Evolutionary conservation across 1,140 invertebrate genomes (phyloP).

Genomic region (Diuraphis noxia): DNA sequence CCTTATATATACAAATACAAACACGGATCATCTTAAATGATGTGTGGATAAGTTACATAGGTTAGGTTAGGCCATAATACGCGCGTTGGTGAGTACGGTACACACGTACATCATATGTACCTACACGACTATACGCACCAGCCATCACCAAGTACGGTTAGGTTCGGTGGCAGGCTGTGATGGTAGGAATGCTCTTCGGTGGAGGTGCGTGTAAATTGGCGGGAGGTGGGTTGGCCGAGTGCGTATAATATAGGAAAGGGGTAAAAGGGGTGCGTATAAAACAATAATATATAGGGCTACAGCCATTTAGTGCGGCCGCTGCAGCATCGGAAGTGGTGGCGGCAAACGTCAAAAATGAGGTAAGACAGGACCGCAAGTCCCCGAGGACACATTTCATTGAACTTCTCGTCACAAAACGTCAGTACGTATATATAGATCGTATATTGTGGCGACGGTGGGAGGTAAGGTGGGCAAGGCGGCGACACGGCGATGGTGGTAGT

Average conservation of each 20-base stretch:
- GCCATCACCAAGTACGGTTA: too few relatives aligned
- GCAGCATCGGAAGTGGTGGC: background rate
- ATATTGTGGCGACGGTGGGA: accelerated
- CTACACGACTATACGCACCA: too few relatives aligned
- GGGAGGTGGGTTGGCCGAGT: background rate
- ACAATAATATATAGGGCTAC: background rate
- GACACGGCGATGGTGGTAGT: background rate
- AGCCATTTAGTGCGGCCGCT: background rate
- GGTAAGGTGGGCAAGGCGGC: too few relatives aligned
- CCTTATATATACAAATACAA: too few relatives aligned
- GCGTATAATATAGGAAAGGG: background rate
- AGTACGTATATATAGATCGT: background rate
- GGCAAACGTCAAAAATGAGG: slow-evolving; percentile 22
- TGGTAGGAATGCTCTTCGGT: background rate
- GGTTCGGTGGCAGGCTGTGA: too few relatives aligned
- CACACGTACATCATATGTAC: too few relatives aligned
- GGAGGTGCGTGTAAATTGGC: too few relatives aligned
- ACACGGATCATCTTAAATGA: background rate
- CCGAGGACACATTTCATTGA: slow-evolving; percentile 41
- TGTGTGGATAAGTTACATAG: too few relatives aligned
- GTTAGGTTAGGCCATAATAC: background rate
- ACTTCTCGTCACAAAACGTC: slow-evolving; percentile 45
- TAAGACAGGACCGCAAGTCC: slow-evolving; percentile 10
- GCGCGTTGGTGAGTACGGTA: background rate
- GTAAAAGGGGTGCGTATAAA: background rate